Base-by-base conservation (phyloP, 1,140 invertebrate species). In the Bombus waltoni region DNA sequence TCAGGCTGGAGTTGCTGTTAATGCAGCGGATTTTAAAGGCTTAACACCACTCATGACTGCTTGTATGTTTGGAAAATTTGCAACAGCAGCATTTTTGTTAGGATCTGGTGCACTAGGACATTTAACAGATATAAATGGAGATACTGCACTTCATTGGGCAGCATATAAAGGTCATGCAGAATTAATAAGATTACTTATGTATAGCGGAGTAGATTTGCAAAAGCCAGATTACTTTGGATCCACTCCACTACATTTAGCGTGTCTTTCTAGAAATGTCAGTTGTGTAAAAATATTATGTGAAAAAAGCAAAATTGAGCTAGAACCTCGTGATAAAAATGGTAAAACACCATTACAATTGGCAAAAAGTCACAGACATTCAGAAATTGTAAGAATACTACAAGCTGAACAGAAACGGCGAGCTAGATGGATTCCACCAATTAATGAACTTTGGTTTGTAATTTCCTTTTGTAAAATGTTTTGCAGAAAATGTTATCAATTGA, bases 151-250 rank as follows among this genome's bases (percentile, higher is more conserved):
- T 10, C 98, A 99, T 91, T 99, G 98, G 98, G 98, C 98, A 0
- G 97, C 98, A 3, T 99, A 98, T 93, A 99, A 99, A 95, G 98
- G 98, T 1, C 98, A 98, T 91, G 96, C 97, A 0, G 98, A 99
- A 91, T 93, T 99, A 74, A 98, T 98, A 88, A 96, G 97, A 72
- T 94, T 99, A 73, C 95, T 99, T n/a, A 98, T 98, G 93, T 98
- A 99, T 93, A 98, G 98, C 81, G 98, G 98, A 5, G 97, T 98
- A 2, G 97, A 98, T 92, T 95, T 98, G 62, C 97, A 98, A 89
- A 98, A 98, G 94, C 97, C 97, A 3, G 98, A 99, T 94, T 98
- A 98, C 94, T 99, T 98, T 93, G 98, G 98, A 15, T 98, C 98
- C 1, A 99, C 98, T 1, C 98, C 98, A 0, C 94, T 99, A n/a